Conservation (phyloP, 1,140 invertebrate genomes). For the Philopotamus ludificatus region DNA sequence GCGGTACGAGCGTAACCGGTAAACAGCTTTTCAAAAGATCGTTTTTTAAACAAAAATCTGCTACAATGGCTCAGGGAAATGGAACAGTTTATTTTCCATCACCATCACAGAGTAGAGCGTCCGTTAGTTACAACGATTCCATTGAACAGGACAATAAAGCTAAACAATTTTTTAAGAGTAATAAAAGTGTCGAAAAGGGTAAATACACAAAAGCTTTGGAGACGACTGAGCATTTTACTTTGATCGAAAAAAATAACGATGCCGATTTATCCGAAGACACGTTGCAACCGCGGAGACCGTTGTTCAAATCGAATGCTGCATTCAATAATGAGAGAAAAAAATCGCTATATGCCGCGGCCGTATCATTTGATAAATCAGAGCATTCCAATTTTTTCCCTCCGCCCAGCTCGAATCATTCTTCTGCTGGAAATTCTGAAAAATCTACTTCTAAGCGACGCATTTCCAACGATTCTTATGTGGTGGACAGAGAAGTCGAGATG, state of each 20-base stretch:
- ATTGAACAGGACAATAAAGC: not conserved
- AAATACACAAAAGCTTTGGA: slow-evolving; percentile 21
- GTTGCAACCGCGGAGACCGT: not conserved
- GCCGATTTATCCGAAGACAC: not conserved
- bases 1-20: not conserved
- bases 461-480: not conserved
- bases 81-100: not conserved
- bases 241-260: not conserved
- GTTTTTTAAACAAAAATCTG: not conserved
- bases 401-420: not conserved
- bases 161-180: slow-evolving; percentile 24
- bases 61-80: too few species aligned
- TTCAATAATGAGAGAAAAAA: slow-evolving; percentile 8
- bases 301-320: not conserved
- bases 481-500: slow-evolving; percentile 21
- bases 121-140: not conserved
- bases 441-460: not conserved
- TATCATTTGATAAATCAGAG: slow-evolving; percentile 25
- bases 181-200: slow-evolving; percentile 7
- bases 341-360: slow-evolving; percentile 28
- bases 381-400: not conserved
- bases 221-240: slow-evolving; percentile 3
- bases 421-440: not conserved
- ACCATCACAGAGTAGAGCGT: not conserved
- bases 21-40: slow-evolving; percentile 14